Evolutionary conservation across 1,140 invertebrate genomes (phyloP), one percentile per base, ranked within the genome.

Genomic region (Fopius arisanus): DNA sequence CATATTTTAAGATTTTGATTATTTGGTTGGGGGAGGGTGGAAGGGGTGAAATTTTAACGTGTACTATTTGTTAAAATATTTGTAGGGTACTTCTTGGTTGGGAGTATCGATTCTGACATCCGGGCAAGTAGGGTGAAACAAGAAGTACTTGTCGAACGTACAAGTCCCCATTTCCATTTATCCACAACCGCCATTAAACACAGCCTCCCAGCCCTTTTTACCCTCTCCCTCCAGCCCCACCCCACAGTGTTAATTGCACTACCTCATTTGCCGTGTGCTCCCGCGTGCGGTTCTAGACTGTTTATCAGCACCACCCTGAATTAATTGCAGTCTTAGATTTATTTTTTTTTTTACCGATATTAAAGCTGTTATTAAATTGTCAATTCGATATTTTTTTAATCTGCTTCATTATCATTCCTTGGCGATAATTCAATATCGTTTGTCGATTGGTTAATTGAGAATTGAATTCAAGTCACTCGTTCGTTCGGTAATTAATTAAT

Each of bases 141-240:
- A 74, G 72, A 74, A 69, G 54, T 69, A 69, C 72, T 74, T 69
- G 72, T 69, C 72, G 37, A 69, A 74, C 66, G 19, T 41, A 23
- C 33, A 40, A 67, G 66, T 41, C 23, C 37, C 33, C 21, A 10
- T 43, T 23, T 23, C 23, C 54, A 59, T 28, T 59, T 26, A 59
- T 59, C 23, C 54, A 19, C 48, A 54, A 14, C 21, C 21, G 48
- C 48, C 21, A 54, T 19, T 54, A 54, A 54, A 23, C 48, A 21
- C 54, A 26, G 54, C 54, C 19, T 59, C 23, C 54, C 2, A 26
- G 26, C 6, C 54, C 23, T 26, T 28, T 23, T 6, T 54, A 3
- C n/a, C 43, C 9, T 14, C 31, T 43, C 26, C n/a, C 65, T 28
- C 6, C 33, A 28, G 28, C 65, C 1, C 28, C 62, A 43, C 40